Percentiles rank a stretch among this genome's conserved stretches.
phyloP scores from a whole-genome alignment of 2,888 invertebrate species.

The Phortica okadai region DNA sequence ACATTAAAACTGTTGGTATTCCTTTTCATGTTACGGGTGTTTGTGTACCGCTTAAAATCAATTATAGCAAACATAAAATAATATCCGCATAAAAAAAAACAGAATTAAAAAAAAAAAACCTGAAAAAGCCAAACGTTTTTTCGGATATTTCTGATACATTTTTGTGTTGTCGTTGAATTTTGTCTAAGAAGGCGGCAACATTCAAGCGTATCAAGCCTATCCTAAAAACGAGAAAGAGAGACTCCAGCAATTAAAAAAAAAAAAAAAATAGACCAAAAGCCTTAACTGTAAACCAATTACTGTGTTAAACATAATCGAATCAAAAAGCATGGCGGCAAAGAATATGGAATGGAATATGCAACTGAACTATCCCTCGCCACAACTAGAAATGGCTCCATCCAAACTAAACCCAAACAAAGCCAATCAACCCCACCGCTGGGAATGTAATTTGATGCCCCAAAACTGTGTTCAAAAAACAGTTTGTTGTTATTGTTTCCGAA shows the following conservation, averaged over 20 bases:
- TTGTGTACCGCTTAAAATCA: background rate
- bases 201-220: constrained; percentile 20
- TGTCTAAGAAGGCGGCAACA: constrained; percentile 13
- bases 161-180: constrained; percentile 19
- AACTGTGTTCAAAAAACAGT: constrained; percentile 16
- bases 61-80: background rate
- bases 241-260: too few species aligned
- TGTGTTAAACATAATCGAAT: too few species aligned
- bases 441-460: background rate
- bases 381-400: too few species aligned
- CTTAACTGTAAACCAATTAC: too few species aligned
- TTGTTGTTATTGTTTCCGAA: too few species aligned
- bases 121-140: background rate
- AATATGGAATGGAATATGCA: too few species aligned
- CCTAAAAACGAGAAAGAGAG: background rate
- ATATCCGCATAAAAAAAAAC: background rate
- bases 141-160: constrained; percentile 23
- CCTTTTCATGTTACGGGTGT: background rate
- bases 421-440: background rate
- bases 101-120: background rate
- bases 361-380: too few species aligned
- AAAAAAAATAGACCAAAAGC: too few species aligned
- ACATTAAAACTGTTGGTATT: background rate
- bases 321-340: too few species aligned
- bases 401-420: too few species aligned